phyloP scores from a whole-genome alignment of 2,797 vertebrate species.

The Oryzias sinensis region DNA sequence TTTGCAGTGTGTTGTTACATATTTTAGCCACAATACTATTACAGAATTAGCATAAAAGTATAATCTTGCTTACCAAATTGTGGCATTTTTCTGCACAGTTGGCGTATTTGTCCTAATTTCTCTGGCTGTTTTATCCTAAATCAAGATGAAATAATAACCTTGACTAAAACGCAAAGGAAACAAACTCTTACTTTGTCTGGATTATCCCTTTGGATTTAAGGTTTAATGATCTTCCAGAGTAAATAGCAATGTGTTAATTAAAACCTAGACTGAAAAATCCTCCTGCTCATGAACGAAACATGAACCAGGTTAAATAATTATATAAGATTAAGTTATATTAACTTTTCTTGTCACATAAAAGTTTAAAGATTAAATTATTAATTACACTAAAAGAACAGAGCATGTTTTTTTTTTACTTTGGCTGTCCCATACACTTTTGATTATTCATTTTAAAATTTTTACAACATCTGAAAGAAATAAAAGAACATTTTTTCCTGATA shows the following conservation, averaged over 20 bases:
- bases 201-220: slow-evolving; percentile 80
- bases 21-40: background rate
- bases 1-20: slow-evolving; percentile 5
- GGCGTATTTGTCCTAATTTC: slow-evolving; percentile 67
- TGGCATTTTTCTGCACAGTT: slow-evolving; percentile 54
- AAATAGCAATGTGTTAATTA: slow-evolving; percentile 85
- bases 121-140: slow-evolving; percentile 59
- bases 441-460: background rate
- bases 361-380: slow-evolving; percentile 32
- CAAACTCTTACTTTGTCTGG: slow-evolving; percentile 79
- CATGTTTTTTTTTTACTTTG: background rate
- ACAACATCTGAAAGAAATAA: no score
- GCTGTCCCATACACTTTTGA: background rate
- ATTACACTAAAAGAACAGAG: slow-evolving; percentile 10
- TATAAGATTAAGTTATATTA: slow-evolving; percentile 36
- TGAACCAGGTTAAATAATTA: slow-evolving; percentile 55
- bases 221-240: slow-evolving; percentile 79
- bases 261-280: slow-evolving; percentile 77
- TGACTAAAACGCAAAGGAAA: slow-evolving; percentile 62
- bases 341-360: slow-evolving; percentile 26
- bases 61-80: slow-evolving; percentile 23
- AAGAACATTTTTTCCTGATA: no score
- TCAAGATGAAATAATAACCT: slow-evolving; percentile 68
- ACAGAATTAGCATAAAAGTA: background rate
- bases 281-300: slow-evolving; percentile 68